Evolutionary conservation across 1,140 invertebrate species (phyloP).

Genomic region (Brachionus asplanchnoidis): DNA sequence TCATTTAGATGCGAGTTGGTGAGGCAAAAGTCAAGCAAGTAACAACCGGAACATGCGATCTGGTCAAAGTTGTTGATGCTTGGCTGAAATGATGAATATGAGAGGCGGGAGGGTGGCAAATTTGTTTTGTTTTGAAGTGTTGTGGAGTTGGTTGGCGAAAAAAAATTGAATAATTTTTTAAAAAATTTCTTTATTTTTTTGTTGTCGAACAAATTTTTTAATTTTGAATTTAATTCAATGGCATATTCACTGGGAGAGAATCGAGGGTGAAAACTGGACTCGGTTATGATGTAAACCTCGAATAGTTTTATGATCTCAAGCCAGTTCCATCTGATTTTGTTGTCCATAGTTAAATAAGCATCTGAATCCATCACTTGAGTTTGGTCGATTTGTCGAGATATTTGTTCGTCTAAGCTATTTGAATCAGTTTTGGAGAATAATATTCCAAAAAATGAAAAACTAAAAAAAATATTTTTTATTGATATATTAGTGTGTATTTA

Average conservation of each 20-base stretch:
- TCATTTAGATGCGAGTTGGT: background rate
- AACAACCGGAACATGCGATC: slow-evolving; percentile 1
- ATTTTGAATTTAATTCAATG: background rate
- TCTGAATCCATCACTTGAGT: background rate
- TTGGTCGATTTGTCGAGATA: background rate
- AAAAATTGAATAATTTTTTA: slow-evolving; percentile 7
- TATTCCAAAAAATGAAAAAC: background rate
- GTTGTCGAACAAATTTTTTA: background rate
- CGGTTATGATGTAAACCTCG: background rate
- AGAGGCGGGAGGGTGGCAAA: background rate
- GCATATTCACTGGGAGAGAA: background rate
- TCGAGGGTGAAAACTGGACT: slow-evolving; percentile 5
- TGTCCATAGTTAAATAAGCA: background rate
- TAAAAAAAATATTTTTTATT: background rate
- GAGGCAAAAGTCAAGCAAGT: background rate
- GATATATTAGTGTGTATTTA: background rate
- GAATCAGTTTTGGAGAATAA: background rate
- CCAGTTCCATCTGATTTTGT: background rate
- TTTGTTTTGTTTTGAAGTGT: background rate
- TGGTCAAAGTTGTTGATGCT: background rate
- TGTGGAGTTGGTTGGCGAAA: background rate
- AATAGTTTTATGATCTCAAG: background rate
- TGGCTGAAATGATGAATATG: background rate
- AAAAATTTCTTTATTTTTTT: slow-evolving; percentile 11
- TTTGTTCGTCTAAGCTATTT: background rate